phyloP scores from a whole-genome alignment of 2,888 invertebrate species.

The Sesia apiformis region DNA sequence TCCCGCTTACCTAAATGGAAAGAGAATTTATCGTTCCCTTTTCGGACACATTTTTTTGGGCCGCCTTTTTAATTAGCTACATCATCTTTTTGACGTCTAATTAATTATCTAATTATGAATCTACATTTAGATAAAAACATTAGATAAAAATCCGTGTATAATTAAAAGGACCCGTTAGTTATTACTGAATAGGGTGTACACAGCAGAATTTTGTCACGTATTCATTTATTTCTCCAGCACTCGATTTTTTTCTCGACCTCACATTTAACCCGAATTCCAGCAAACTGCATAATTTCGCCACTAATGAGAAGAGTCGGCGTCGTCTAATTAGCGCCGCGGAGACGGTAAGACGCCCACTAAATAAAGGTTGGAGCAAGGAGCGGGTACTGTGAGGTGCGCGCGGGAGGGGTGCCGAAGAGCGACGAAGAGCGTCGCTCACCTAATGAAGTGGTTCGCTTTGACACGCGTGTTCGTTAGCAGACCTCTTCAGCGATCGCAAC shows the following conservation, averaged over 20 bases:
- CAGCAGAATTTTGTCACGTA: background rate
- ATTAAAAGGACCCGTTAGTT: background rate
- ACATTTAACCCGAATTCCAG: conserved; percentile 65
- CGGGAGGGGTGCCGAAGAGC: conserved; percentile 14
- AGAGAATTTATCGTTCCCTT: conserved; percentile 38
- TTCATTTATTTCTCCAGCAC: conserved; percentile 29
- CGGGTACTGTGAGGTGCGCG: conserved; percentile 15
- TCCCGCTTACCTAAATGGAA: conserved; percentile 47
- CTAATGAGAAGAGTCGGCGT: conserved; percentile 68
- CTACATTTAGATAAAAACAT: background rate
- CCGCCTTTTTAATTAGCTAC: conserved; percentile 12
- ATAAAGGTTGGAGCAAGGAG: conserved; percentile 31
- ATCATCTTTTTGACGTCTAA: conserved; percentile 4
- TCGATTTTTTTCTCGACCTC: conserved; percentile 44
- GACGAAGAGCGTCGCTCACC: conserved; percentile 52
- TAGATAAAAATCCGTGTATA: background rate
- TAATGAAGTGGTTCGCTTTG: conserved; percentile 74
- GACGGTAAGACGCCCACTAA: conserved; percentile 66
- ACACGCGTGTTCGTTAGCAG: conserved; percentile 73
- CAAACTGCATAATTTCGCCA: conserved; percentile 70
- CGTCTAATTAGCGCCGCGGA: conserved; percentile 67
- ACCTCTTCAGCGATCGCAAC: conserved; percentile 60
- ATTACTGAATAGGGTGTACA: background rate
- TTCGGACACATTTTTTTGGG: conserved; percentile 33
- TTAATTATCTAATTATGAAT: background rate